Conservation (phyloP, 2,113 vertebrate genomes). For the Hiodon tergisus region DNA sequence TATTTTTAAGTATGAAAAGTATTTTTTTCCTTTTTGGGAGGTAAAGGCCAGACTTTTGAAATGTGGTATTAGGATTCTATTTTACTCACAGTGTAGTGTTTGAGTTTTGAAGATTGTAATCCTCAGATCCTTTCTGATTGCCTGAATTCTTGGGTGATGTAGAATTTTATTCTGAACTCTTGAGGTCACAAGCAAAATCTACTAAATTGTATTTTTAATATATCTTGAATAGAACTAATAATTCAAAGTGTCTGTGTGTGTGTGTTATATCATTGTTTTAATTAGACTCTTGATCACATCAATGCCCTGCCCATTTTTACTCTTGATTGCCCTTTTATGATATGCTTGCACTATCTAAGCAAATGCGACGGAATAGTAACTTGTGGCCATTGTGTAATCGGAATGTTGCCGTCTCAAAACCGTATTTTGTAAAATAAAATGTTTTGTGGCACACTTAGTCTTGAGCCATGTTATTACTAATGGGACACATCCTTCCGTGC, state of each 20-base stretch:
- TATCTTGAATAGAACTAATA: no score
- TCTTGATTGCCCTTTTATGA: background rate
- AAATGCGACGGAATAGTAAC: no score
- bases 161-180: background rate
- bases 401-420: background rate
- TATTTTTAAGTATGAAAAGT: background rate
- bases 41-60: background rate
- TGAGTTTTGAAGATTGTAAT: background rate
- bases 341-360: background rate
- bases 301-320: background rate
- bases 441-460: background rate
- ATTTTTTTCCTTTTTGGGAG: no score
- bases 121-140: background rate
- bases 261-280: no score
- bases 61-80: background rate
- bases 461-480: background rate
- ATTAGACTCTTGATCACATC: background rate
- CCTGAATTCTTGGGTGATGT: conserved; percentile 9
- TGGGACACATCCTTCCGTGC: background rate
- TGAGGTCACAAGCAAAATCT: background rate
- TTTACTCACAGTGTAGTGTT: background rate
- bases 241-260: no score
- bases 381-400: background rate
- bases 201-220: background rate
- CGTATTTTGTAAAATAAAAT: background rate